These are phyloP conservation scores for Cerastis leucographa DNA, from an alignment of 2,888 invertebrate species.

Conservation along the genomic window DNA sequence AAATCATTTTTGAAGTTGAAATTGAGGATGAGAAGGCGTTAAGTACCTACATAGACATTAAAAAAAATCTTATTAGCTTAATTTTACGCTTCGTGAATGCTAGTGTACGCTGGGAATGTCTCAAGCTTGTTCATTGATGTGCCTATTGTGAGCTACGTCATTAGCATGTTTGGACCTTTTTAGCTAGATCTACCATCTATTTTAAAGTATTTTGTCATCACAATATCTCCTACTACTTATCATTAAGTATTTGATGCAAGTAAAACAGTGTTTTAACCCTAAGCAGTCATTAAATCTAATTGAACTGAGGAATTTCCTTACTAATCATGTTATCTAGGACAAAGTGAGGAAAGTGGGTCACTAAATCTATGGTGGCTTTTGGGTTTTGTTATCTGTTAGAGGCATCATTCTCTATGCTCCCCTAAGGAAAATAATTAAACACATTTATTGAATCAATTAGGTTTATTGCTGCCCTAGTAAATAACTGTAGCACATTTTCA, in stretches of 20 bases:
- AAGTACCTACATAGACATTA: not conserved
- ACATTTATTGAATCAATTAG: conserved; percentile 2
- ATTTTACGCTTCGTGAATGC: conserved; percentile 16
- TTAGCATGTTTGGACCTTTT: not conserved
- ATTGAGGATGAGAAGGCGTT: not conserved
- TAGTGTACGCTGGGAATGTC: not conserved
- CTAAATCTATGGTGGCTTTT: conserved; percentile 9
- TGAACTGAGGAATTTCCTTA: not conserved
- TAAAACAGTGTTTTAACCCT: not conserved
- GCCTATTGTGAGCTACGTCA: not conserved
- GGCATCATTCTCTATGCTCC: not conserved
- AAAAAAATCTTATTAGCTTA: conserved; percentile 3
- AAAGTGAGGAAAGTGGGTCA: conserved; percentile 33
- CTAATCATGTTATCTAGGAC: not conserved
- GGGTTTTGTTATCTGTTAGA: conserved; percentile 11
- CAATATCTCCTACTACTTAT: not conserved
- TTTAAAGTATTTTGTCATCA: not conserved
- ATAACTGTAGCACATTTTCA: not conserved
- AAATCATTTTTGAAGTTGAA: not conserved
- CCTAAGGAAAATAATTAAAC: not conserved
- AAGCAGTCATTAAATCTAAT: conserved; percentile 17
- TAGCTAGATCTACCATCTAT: not conserved
- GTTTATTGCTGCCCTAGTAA: conserved; percentile 10
- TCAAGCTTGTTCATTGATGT: not conserved
- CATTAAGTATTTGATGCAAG: not conserved